Conservation (phyloP, 2,797 vertebrate species). For the Poecilia wingei region DNA sequence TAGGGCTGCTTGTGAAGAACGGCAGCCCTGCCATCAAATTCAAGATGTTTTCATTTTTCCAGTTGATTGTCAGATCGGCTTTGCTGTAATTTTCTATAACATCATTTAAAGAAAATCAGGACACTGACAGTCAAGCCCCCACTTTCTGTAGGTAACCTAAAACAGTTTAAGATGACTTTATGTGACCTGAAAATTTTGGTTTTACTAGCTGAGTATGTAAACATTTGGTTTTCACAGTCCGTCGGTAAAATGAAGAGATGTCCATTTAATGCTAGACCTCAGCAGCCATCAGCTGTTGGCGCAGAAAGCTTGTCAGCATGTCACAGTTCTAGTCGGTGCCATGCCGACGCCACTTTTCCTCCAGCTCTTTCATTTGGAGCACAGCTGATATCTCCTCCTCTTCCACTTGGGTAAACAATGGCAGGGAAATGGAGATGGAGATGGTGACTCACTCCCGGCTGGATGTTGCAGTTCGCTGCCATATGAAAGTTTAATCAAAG, state of each 20-base stretch:
- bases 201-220: neutral
- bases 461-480: slow-evolving; percentile 63
- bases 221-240: neutral
- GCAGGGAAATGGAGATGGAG: slow-evolving; percentile 65
- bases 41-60: too few relatives aligned
- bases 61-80: too few relatives aligned
- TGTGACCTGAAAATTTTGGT: neutral
- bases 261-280: slow-evolving; percentile 61
- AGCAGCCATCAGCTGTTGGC: slow-evolving; percentile 22
- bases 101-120: too few relatives aligned
- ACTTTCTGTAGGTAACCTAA: neutral
- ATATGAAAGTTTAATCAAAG: slow-evolving; percentile 80
- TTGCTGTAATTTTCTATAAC: too few relatives aligned
- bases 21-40: too few relatives aligned
- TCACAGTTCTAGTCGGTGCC: slow-evolving; percentile 31
- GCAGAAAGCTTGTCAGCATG: slow-evolving; percentile 51
- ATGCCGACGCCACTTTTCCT: slow-evolving; percentile 45
- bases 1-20: too few relatives aligned
- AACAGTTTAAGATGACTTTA: neutral
- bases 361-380: slow-evolving; percentile 68
- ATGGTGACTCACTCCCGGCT: slow-evolving; percentile 61
- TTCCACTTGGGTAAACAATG: slow-evolving; percentile 76
- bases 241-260: slow-evolving; percentile 36
- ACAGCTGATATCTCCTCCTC: slow-evolving; percentile 75
- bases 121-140: too few relatives aligned